Percentiles rank a stretch among this genome's conserved stretches.
These are phyloP conservation scores for Diachrysia chrysitis DNA, from an alignment of 2,888 invertebrate species.

Conservation along the genomic window DNA sequence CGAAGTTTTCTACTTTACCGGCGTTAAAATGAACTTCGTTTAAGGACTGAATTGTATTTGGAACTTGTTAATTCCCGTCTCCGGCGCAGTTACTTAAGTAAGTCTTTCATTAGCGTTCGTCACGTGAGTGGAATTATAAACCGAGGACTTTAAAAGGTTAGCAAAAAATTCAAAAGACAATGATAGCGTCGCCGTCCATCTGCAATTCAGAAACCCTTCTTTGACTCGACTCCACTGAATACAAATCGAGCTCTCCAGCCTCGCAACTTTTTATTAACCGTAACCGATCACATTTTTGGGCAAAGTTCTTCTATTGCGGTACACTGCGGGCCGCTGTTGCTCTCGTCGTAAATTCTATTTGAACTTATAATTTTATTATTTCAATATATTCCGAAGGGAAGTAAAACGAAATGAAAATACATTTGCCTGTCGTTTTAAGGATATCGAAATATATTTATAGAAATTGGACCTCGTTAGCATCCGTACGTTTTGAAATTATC, in stretches of 20 bases:
- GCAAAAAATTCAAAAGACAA: conserved; percentile 78
- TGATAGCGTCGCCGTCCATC: conserved; percentile 61
- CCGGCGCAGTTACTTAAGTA: conserved; percentile 83
- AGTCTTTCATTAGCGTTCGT: conserved; percentile 87
- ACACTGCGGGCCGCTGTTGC: conserved; percentile 48
- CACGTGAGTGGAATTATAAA: conserved; percentile 85
- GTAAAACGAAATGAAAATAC: conserved; percentile 35
- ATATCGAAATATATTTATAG: conserved; percentile 30
- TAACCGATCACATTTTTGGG: conserved; percentile 63
- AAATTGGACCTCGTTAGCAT: conserved; percentile 28
- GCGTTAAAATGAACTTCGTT: conserved; percentile 84
- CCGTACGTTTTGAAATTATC: conserved; percentile 34
- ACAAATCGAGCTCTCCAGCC: conserved; percentile 64
- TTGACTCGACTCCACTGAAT: conserved; percentile 64
- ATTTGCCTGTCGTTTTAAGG: conserved; percentile 24
- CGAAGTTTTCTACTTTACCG: conserved; percentile 85
- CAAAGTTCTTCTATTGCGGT: conserved; percentile 58
- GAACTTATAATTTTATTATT: conserved; percentile 44
- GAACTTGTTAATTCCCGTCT: conserved; percentile 87
- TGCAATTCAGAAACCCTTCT: conserved; percentile 71
- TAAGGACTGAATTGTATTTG: conserved; percentile 86
- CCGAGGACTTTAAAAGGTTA: conserved; percentile 71
- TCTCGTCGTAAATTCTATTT: conserved; percentile 54
- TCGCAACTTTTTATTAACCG: conserved; percentile 67
- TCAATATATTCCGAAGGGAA: conserved; percentile 40